A percentile compares a stretch with the other conserved stretches of the same genome.
Conservation (phyloP, 2,888 invertebrate species). For the Conops quadrifasciatus region DNA sequence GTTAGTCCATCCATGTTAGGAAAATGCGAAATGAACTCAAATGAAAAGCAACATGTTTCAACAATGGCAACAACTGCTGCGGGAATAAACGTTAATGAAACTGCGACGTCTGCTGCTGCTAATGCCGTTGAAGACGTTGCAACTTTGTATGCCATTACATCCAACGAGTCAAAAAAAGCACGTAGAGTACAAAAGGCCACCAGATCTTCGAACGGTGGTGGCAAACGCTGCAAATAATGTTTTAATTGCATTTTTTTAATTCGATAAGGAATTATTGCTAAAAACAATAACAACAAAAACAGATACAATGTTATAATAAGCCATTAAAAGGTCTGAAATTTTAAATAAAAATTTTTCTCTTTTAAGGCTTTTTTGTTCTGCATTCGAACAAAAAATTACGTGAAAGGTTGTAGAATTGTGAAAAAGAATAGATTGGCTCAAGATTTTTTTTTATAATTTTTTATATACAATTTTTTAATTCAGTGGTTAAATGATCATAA, state of each 20-base stretch:
- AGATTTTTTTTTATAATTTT: slow-evolving; percentile 1
- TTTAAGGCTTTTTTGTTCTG: background rate
- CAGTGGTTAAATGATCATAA: no score
- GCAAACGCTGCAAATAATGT: slow-evolving; percentile 64
- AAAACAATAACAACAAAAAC: slow-evolving; percentile 28
- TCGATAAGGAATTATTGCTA: slow-evolving; percentile 32
- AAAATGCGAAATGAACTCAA: slow-evolving; percentile 19
- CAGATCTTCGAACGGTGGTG: slow-evolving; percentile 63
- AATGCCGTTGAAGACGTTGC: slow-evolving; percentile 43
- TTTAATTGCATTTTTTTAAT: slow-evolving; percentile 33
- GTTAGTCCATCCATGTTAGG: slow-evolving; percentile 49
- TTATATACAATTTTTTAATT: background rate
- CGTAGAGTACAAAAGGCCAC: slow-evolving; percentile 66
- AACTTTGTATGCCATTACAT: slow-evolving; percentile 49
- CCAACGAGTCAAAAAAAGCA: slow-evolving; percentile 63
- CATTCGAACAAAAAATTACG: background rate
- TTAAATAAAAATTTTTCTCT: slow-evolving; percentile 19
- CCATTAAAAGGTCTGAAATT: slow-evolving; percentile 20
- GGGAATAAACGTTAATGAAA: slow-evolving; percentile 32
- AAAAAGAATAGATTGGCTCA: background rate
- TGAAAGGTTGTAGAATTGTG: background rate
- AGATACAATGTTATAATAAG: slow-evolving; percentile 22
- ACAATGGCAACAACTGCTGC: slow-evolving; percentile 38
- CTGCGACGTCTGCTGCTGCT: slow-evolving; percentile 14
- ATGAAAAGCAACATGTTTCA: slow-evolving; percentile 38